Percentiles rank a stretch among this genome's conserved stretches.
Conservation (phyloP, 2,888 invertebrate genomes). For the Orchesella flavescens region DNA sequence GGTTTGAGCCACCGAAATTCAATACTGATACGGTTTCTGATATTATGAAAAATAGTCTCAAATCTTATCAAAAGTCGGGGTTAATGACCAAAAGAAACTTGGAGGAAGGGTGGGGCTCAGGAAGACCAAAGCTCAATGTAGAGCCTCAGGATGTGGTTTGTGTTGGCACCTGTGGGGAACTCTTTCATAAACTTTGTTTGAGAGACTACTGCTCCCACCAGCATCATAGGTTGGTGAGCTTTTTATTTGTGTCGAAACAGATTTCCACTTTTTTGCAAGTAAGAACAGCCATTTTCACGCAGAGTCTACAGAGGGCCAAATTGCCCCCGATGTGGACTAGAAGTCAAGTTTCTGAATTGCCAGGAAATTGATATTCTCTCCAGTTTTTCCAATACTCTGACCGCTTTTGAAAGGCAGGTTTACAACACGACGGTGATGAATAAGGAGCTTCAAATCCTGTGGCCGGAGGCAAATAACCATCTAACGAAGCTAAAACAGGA, state of each 20-base stretch:
- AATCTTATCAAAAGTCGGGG: neutral
- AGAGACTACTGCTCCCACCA: constrained; percentile 19
- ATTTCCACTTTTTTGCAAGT: neutral
- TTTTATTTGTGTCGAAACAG: no score
- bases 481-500: constrained; percentile 15
- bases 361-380: constrained; percentile 26
- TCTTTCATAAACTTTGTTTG: constrained; percentile 48
- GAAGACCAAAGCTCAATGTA: neutral
- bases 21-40: neutral
- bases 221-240: constrained; percentile 14
- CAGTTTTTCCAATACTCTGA: neutral
- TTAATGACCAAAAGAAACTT: neutral
- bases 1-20: neutral
- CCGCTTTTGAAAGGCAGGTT: neutral
- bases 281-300: neutral
- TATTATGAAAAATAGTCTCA: constrained; percentile 21
- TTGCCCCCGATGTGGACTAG: constrained; percentile 33
- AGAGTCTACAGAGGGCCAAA: neutral
- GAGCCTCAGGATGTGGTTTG: constrained; percentile 25
- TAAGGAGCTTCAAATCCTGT: constrained; percentile 33
- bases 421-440: neutral
- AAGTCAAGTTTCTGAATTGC: constrained; percentile 6
- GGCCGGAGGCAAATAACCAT: constrained; percentile 33
- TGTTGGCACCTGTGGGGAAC: constrained; percentile 48
- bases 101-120: constrained; percentile 42